Conservation (phyloP, 2,113 vertebrate species). For the Eudyptes chrysolophus region DNA sequence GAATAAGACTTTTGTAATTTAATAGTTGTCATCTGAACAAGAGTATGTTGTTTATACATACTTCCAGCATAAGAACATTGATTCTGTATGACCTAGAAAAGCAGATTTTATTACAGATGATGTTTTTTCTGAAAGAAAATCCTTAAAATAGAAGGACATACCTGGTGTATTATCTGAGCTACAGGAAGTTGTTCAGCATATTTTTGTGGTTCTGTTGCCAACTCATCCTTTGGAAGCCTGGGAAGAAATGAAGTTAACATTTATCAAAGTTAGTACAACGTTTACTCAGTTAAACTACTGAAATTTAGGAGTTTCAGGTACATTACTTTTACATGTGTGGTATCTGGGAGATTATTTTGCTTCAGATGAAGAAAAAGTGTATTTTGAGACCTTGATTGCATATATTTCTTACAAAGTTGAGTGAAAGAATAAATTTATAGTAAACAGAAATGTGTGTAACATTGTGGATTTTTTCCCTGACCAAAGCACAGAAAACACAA, state of each 20-base stretch:
- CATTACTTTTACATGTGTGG: not conserved
- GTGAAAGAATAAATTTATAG: not conserved
- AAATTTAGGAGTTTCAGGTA: not conserved
- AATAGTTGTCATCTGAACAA: slow-evolving; percentile 16
- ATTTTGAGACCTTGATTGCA: not conserved
- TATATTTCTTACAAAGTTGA: not conserved
- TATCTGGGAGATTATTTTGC: not conserved
- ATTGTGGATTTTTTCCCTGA: not conserved
- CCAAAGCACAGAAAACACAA: not conserved
- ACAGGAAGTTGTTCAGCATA: slow-evolving; percentile 95
- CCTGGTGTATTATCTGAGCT: slow-evolving; percentile 97
- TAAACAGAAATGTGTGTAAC: not conserved
- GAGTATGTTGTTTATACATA: not conserved
- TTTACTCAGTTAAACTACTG: not conserved
- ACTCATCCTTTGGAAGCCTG: slow-evolving; percentile 68
- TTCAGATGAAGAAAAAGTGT: not conserved
- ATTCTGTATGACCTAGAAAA: slow-evolving; percentile 60
- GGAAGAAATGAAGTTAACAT: not conserved
- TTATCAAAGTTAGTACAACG: not conserved
- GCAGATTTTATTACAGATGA: slow-evolving; percentile 37
- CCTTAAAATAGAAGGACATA: slow-evolving; percentile 62
- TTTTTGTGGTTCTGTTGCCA: slow-evolving; percentile 69
- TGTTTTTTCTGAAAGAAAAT: slow-evolving; percentile 40
- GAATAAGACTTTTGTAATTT: slow-evolving; percentile 6
- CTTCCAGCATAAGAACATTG: slow-evolving; percentile 19